Evolutionary conservation across 2,113 vertebrate species (phyloP), one percentile per base, ranked within the genome.

Genomic region (Oenanthe melanoleuca): DNA sequence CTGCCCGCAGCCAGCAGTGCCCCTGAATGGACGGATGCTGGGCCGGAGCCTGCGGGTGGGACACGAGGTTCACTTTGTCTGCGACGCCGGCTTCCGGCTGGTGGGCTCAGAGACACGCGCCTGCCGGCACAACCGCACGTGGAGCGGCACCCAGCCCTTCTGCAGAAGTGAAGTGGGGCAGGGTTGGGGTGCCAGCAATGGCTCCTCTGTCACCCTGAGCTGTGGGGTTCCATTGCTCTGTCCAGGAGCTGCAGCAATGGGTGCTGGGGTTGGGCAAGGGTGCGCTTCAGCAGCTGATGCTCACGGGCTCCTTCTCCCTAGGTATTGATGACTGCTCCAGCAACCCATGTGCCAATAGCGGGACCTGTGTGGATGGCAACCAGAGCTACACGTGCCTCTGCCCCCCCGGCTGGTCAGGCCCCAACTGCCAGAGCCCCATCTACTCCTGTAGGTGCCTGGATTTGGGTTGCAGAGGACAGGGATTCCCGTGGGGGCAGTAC

Each of bases 31-130:
- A 12, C 96, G 97, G 86, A 98, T 98, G 94, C 96, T 99, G 83
- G 98, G 98, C 12, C 98, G 81, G 72, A 97, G 89, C 6, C 25
- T 94, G 26, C 69, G 73, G 3, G 60, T 97, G 25, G 98, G 98
- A 55, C 98, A 99, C 0, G 98, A 99, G 29, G 80, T 98, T 74
- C 98, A 99, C 86, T 98, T 99, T 4, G 8, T 98, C 87, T 99
- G 99, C 29, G 61, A 98, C 0, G 45, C 73, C 0, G 98, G 98
- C 9, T 99, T 98, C 92, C 96, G 34, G 71, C 97, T 99, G 86
- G 91, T 98, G 72, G 98, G 99, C 61, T 97, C 98, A 0, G 98
- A 98, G 96, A 98, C 97, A 0, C 97, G 98, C 17, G 6, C 96
- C 66, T 99, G 99, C 96, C 97, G 97, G 86, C 98, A 98, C 5